A percentile compares a stretch with the other conserved stretches of the same genome.
These are phyloP conservation scores for Andrena trimmerana DNA, from an alignment of 2,888 invertebrate species.

Conservation along the genomic window DNA sequence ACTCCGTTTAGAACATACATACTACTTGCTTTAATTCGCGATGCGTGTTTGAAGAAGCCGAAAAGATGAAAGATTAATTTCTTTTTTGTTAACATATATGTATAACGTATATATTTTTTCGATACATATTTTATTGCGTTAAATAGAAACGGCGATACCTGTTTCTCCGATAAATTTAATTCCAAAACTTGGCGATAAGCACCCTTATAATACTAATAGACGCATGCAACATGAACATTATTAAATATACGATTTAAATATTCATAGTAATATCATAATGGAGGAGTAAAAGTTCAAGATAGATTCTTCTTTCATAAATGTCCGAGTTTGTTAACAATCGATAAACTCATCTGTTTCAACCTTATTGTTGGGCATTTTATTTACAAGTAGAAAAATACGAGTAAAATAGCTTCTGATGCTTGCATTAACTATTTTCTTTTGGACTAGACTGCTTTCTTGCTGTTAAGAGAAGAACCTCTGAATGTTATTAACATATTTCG, in stretches of 20 bases:
- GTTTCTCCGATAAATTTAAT: constrained; percentile 17
- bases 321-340: constrained; percentile 11
- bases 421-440: constrained; percentile 12
- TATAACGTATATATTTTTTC: no score
- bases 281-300: constrained; percentile 20
- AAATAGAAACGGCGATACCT: constrained; percentile 12
- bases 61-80: background rate
- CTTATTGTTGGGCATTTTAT: constrained; percentile 24
- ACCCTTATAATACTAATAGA: constrained; percentile 34
- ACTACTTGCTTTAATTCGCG: background rate
- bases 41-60: background rate
- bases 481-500: constrained; percentile 17
- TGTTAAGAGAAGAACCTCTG: background rate
- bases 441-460: constrained; percentile 33
- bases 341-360: constrained; percentile 15
- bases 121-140: constrained; percentile 15
- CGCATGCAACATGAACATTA: constrained; percentile 29
- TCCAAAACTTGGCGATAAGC: constrained; percentile 27
- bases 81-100: background rate
- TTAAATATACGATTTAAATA: constrained; percentile 37
- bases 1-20: background rate
- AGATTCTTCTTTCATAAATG: constrained; percentile 3
- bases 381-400: constrained; percentile 55
- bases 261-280: constrained; percentile 25
- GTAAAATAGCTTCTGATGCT: constrained; percentile 20